Base-by-base conservation (phyloP, 1,140 invertebrate species). In the Spodoptera litura region DNA sequence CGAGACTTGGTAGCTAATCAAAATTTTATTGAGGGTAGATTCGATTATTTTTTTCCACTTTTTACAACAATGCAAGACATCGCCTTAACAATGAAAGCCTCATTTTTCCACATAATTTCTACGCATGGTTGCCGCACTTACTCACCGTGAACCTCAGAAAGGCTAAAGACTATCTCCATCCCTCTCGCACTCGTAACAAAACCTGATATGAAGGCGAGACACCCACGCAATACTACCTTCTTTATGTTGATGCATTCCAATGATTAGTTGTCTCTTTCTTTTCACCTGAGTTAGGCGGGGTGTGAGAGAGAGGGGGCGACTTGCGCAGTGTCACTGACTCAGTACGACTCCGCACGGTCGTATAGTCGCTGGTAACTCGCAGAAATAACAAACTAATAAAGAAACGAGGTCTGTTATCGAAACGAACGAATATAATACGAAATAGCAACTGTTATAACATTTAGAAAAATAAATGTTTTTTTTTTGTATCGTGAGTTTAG, bases 241-340 rank as follows among this genome's bases (percentile, higher is more conserved):
- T 79, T 85, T 85, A 87, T 89, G 83, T 87, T 83, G 83, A 83
- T 84, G 87, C 88, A 93, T 93, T 92, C 91, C 90, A 85, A 85
- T 62, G 82, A 84, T 87, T 81, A 64, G 56, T 78, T 73, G 52
- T 91, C 91, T 89, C 87, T 53, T 77, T 92, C 85, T 56, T 66
- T 78, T 86, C n/a, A 55, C 71, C 73, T 61, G 6, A 13, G 27
- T 31, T 25, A 77, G 11, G n/a, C 12, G 20, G 56, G 13, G 84
- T 81, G 78, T 78, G 83, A 90, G 51, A 84, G 87, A 87, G 88
- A 88, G 61, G 75, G 87, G 73, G 61, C 35, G 78, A 88, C 80
- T 55, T 86, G 89, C 89, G 87, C 91, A 93, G 88, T 93, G 91
- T 92, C 92, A 92, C 85, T 93, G 92, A 94, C 92, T 93, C 88